These are phyloP conservation scores for Ictidomys tridecemlineatus DNA, from an alignment of 2,113 vertebrate species.

Conservation along the genomic window DNA sequence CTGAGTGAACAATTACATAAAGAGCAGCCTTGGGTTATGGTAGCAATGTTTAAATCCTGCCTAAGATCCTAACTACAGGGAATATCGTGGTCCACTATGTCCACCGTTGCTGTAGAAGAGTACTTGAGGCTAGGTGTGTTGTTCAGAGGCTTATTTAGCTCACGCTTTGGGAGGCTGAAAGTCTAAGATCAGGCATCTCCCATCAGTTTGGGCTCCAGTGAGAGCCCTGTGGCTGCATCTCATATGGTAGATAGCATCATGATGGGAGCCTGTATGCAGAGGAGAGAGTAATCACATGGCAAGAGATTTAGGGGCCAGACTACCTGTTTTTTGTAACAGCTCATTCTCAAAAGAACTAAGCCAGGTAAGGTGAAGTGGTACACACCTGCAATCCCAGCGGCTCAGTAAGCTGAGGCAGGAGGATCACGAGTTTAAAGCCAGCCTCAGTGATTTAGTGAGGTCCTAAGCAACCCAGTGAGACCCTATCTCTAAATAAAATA, in stretches of 20 bases:
- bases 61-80: not conserved
- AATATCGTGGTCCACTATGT: not conserved
- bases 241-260: not conserved
- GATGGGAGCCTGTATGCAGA: too few species aligned
- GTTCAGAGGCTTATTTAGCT: not conserved
- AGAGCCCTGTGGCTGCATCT: not conserved
- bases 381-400: too few species aligned
- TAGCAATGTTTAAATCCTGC: not conserved
- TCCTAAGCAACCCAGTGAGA: too few species aligned
- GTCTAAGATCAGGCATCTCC: too few species aligned
- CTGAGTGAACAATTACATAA: not conserved
- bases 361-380: rapidly evolving
- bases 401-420: too few species aligned
- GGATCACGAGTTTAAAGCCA: too few species aligned
- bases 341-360: not conserved
- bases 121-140: not conserved
- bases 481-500: too few species aligned
- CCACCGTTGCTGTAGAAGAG: not conserved
- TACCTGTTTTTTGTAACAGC: not conserved
- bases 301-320: not conserved
- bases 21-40: not conserved
- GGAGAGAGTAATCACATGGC: not conserved
- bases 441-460: too few species aligned
- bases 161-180: not conserved
- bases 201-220: not conserved